A percentile compares a stretch with the other conserved stretches of the same genome.
These are phyloP conservation scores for Nycticebus coucang DNA, from an alignment of 2,113 vertebrate species.

Conservation along the genomic window DNA sequence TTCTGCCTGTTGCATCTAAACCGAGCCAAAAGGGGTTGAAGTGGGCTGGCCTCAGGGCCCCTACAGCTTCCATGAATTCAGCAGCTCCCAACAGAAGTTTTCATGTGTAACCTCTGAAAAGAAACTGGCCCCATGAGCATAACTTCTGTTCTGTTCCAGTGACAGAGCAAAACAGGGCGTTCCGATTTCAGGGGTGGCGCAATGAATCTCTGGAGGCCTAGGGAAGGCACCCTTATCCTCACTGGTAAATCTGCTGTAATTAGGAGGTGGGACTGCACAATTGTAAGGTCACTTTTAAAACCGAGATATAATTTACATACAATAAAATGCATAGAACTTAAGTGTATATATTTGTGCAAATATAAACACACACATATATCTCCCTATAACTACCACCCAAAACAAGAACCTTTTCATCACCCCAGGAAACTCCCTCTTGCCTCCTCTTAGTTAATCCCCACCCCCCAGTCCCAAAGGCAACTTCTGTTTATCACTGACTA, in stretches of 20 bases:
- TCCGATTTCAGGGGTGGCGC: not conserved
- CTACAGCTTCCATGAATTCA: not conserved
- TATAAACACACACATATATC: not conserved
- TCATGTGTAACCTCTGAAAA: not conserved
- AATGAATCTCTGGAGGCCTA: not conserved
- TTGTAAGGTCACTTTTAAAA: not conserved
- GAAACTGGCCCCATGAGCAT: not conserved
- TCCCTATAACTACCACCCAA: not conserved
- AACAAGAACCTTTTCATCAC: not conserved
- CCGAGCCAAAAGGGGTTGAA: not conserved
- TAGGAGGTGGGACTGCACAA: not conserved
- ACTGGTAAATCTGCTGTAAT: too few relatives aligned
- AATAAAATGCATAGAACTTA: not conserved
- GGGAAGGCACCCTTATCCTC: not conserved
- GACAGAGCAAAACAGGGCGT: not conserved
- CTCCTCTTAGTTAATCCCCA: not conserved
- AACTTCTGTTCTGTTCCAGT: not conserved
- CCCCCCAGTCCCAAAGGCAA: not conserved
- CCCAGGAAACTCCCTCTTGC: not conserved
- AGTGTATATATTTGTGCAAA: fast-evolving
- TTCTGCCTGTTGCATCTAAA: not conserved
- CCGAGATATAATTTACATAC: not conserved
- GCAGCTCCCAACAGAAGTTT: not conserved
- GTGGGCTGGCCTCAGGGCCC: not conserved
- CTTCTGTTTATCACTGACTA: not conserved